phyloP scores from a whole-genome alignment of 2,113 vertebrate genomes.

The Pavo muticus region DNA sequence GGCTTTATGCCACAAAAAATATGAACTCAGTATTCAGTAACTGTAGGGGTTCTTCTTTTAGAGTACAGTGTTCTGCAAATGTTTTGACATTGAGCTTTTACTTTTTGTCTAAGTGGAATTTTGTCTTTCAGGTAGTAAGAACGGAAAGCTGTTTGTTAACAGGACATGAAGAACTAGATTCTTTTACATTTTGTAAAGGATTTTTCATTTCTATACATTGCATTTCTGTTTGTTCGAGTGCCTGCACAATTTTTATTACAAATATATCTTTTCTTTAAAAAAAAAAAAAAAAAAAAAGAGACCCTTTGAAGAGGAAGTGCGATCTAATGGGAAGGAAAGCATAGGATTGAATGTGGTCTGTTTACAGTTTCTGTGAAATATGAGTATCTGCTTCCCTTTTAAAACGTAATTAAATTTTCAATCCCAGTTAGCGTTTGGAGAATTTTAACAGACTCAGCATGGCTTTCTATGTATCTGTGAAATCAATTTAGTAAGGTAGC shows the following conservation, averaged over 20 bases:
- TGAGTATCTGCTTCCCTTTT: background rate
- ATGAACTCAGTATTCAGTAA: background rate
- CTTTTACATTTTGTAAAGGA: background rate
- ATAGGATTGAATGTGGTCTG: background rate
- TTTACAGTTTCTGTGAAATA: background rate
- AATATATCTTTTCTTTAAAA: background rate
- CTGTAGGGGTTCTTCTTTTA: background rate
- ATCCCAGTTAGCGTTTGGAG: background rate
- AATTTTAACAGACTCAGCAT: background rate
- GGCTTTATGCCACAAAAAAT: slow-evolving; percentile 3
- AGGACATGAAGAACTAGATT: background rate
- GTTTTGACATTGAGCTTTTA: background rate
- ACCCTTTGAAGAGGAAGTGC: background rate
- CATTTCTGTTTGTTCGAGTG: background rate
- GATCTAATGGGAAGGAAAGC: background rate
- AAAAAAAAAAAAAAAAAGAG: background rate
- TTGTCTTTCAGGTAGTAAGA: background rate
- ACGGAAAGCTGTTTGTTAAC: background rate
- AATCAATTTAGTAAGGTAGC: background rate
- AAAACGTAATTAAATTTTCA: background rate
- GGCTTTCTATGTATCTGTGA: background rate
- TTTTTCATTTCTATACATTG: background rate
- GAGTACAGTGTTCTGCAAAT: background rate
- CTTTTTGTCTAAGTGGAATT: background rate
- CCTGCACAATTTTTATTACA: background rate